Percentiles rank a stretch among this genome's conserved stretches.
phyloP scores from a whole-genome alignment of 1,140 invertebrate species.

The Bombus turneri region DNA sequence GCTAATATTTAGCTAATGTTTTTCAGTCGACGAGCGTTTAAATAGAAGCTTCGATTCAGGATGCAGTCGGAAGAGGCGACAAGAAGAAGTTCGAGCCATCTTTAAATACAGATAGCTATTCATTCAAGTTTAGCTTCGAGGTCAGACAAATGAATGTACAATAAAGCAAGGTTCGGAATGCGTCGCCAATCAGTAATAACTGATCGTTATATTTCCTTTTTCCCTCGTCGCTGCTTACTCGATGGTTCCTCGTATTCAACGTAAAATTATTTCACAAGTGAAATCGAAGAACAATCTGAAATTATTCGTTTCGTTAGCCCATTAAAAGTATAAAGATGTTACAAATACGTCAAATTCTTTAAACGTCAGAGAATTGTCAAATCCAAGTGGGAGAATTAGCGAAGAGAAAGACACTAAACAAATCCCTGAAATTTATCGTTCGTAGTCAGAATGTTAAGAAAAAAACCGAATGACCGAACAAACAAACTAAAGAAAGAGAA shows the following conservation, averaged over 20 bases:
- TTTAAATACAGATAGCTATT: constrained; percentile 38
- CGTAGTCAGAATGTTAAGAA: no score
- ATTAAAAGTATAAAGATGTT: no score
- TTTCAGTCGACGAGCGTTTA: not conserved
- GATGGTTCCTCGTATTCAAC: not conserved
- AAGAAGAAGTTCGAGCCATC: not conserved
- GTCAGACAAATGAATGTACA: constrained; percentile 30
- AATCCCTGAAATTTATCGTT: not conserved
- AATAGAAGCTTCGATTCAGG: not conserved
- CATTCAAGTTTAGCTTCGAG: constrained; percentile 43
- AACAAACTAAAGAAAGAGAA: not conserved
- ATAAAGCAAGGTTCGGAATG: constrained; percentile 18
- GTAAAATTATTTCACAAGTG: not conserved
- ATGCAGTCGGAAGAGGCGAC: not conserved
- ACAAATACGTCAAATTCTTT: not conserved
- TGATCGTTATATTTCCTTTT: not conserved
- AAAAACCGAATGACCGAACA: no score
- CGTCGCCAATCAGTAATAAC: not conserved
- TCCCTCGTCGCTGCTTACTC: not conserved
- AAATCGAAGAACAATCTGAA: not conserved
- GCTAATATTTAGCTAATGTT: not conserved
- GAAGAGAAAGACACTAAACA: not conserved
- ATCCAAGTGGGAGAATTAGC: not conserved
- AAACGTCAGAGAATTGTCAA: not conserved
- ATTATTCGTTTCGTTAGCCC: no score